Conservation (phyloP, 2,888 invertebrate species). For the Mythimna lalbum region DNA sequence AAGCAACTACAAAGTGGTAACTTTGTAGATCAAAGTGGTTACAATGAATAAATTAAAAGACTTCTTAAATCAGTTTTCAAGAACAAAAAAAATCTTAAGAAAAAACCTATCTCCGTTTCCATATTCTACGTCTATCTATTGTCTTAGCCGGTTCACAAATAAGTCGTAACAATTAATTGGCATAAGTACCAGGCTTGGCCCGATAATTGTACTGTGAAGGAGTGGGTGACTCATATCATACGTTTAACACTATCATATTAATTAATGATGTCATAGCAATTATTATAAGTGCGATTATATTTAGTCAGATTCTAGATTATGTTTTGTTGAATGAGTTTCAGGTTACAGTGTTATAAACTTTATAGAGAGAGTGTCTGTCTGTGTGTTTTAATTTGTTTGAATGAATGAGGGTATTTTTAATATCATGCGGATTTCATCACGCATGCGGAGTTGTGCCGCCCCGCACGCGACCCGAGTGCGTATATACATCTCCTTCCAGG, state of each 20-base stretch:
- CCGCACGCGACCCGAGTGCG: too few relatives aligned
- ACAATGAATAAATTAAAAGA: background rate
- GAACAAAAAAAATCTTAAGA: background rate
- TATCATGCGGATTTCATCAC: too few relatives aligned
- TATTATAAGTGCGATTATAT: constrained; percentile 61
- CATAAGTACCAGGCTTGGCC: constrained; percentile 83
- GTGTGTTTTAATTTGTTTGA: background rate
- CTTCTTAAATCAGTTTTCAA: background rate
- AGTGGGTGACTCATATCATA: constrained; percentile 71
- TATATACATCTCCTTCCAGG: too few relatives aligned
- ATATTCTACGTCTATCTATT: constrained; percentile 65
- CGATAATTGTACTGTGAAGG: constrained; percentile 80
- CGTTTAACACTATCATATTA: constrained; percentile 60
- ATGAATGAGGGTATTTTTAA: background rate
- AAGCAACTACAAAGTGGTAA: background rate
- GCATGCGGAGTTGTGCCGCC: too few relatives aligned
- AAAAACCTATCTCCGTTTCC: constrained; percentile 28
- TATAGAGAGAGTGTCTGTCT: background rate
- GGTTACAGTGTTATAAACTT: constrained; percentile 34
- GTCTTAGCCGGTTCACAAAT: constrained; percentile 68
- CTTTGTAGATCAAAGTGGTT: background rate
- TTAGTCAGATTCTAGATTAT: constrained; percentile 62
- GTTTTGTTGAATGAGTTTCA: constrained; percentile 42
- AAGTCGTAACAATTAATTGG: constrained; percentile 86
- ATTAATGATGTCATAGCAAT: constrained; percentile 66